phyloP scores from a whole-genome alignment of 1,140 invertebrate genomes.

The Drosophila bocqueti region DNA sequence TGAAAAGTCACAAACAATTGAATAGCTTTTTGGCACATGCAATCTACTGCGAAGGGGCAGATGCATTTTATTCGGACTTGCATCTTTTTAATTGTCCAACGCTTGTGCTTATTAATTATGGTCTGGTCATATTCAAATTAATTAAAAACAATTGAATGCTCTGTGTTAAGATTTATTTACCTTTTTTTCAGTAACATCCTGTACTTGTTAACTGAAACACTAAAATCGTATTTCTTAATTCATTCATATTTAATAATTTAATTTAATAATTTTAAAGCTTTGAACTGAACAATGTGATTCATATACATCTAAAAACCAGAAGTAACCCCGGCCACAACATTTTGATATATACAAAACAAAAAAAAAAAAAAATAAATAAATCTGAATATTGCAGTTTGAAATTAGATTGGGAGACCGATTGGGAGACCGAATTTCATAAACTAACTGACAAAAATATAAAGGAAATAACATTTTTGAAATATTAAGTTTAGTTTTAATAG shows the following conservation, averaged over 20 bases:
- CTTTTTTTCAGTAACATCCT: background rate
- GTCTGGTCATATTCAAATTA: background rate
- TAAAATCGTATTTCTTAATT: no score
- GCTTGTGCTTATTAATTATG: slow-evolving; percentile 2
- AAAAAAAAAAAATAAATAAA: no score
- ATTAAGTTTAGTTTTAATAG: no score
- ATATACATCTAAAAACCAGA: no score
- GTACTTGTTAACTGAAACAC: background rate
- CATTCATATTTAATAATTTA: no score
- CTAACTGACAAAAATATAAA: no score
- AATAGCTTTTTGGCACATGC: slow-evolving; percentile 14
- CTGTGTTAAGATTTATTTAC: background rate
- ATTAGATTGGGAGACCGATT: no score
- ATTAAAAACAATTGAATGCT: background rate
- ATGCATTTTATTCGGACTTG: slow-evolving; percentile 5
- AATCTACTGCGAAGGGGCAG: background rate
- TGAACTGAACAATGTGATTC: background rate
- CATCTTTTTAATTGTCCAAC: slow-evolving; percentile 22
- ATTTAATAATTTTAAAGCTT: background rate
- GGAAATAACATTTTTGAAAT: no score
- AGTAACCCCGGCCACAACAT: no score
- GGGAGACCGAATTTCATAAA: no score
- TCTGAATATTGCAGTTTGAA: no score
- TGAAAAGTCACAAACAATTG: slow-evolving; percentile 35
- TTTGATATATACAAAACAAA: no score